Evolutionary conservation across 2,888 invertebrate genomes (phyloP), one percentile per base, ranked within the genome.

Genomic region (Cheilosia grossa): DNA sequence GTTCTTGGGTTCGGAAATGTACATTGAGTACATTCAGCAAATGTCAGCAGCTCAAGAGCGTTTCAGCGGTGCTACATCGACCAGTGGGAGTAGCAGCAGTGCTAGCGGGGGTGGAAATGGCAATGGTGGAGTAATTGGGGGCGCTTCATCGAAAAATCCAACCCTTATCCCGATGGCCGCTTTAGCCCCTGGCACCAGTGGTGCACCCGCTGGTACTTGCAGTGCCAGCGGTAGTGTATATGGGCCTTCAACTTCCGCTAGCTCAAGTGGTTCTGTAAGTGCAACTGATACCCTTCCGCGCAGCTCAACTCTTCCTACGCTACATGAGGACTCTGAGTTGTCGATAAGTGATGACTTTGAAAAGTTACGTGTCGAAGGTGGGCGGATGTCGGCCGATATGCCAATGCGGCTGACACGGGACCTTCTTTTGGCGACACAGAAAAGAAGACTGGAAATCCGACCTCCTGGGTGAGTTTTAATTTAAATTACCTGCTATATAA

Each of bases 1-100:
- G 92, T 99, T 99, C 93, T 94, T 99, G 87, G 96, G 96, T 89
- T 98, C 98, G 89, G 98, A 98, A 89, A 94, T 97, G 92, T 98
- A 98, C 93, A 95, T 98, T 90, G 94, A 95, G 91, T 96, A 96
- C 92, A 95, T 97, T 92, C 94, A 96, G 93, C 93, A 95, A 93
- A 93, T 94, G 93, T 90, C 91, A 6, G 91, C 89, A 37, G 88
- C 89, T 37, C 92, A 91, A 69, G 93, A 95, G 92, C 90, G 92
- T n/a, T 91, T 89, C 74, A 87, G 78, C 53, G 82, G 82, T 4
- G 74, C 78, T 51, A 85, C 87, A 51, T 77, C 67, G 24, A 85
- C 78, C 40, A 81, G 87, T 78, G 87, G 82, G 88, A 92, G 89
- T 53, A 90, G 91, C 89, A 87, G 88, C 44, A 88, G 88, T 53